Base-by-base conservation (phyloP, 2,797 vertebrate species). In the Neomorphus geoffroyi region DNA sequence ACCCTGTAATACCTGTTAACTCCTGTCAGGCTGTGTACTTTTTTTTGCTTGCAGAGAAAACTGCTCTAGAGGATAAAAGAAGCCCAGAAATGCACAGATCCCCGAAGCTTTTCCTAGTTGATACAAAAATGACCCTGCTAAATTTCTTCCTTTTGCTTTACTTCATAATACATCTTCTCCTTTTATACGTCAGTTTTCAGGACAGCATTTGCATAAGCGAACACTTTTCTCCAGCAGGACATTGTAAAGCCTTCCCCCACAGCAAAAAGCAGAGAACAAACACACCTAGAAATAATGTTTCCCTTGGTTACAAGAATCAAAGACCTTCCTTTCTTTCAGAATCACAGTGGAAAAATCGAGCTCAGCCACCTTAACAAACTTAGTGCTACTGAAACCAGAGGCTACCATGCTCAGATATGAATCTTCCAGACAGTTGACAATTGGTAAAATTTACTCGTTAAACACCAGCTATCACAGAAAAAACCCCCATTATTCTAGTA, bases 1-100 rank as follows among this genome's bases (percentile, higher is more conserved):
- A 4, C 23, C 11, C 27, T 13, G 21, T 13, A 7, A 39, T 17
- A 32, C 1, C 1, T 3, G 12, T 17, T 28, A 23, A 23, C 21
- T 41, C 33, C 24, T 21, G 9, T 6, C 7, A 45, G 32, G 32
- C 17, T 8, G 9, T 9, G 21, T 35, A 30, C 30, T 32, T 15
- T 8, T 15, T 48, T 21, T 30, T n/a, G 8, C 50, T 26, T 21
- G 32, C 58, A 53, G 18, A 67, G n/a, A 67, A 71, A 86, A 67
- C 12, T 27, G 27, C 58, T 39, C 46, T 5, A 8, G 45, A 18
- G 12, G 13, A 39, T 21, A 35, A n/a, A 35, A 65, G 15, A 3
- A 41, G 33, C 27, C 41, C 62, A 74, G 33, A 35, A 82, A 83
- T 11, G 18, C 39, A 33, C 0, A 39, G 32, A n/a, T 32, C 13